These are phyloP conservation scores for Epirrhoe tristata DNA, from an alignment of 2,888 invertebrate species.

Conservation along the genomic window DNA sequence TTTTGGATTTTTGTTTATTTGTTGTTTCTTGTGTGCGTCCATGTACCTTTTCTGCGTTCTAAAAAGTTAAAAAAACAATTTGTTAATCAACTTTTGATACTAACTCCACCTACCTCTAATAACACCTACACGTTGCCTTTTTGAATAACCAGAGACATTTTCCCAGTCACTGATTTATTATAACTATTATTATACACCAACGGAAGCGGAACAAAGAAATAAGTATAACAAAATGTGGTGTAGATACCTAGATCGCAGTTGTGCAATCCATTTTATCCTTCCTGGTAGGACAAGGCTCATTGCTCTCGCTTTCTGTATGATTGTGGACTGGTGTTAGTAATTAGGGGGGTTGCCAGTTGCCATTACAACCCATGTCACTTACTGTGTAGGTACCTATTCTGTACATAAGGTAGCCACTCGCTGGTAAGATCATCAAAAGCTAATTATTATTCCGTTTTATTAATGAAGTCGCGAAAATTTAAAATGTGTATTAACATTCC, in stretches of 20 bases:
- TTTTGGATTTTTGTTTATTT: no score
- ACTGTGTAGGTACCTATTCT: no score
- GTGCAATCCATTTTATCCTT: slow-evolving; percentile 38
- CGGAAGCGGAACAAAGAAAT: slow-evolving; percentile 29
- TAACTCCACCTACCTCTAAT: no score
- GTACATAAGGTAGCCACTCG: no score
- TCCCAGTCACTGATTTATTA: slow-evolving; percentile 5
- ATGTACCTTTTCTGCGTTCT: no score
- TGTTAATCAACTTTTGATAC: no score
- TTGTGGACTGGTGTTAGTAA: slow-evolving; percentile 44
- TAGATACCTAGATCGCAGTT: slow-evolving; percentile 16
- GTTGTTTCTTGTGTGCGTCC: no score
- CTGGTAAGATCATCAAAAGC: slow-evolving; percentile 1
- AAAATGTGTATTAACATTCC: no score
- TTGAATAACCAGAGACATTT: not conserved
- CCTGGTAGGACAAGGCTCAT: slow-evolving; percentile 48
- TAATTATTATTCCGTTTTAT: not conserved
- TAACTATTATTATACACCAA: slow-evolving; percentile 4
- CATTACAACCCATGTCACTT: no score
- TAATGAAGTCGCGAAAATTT: no score
- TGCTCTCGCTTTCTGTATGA: slow-evolving; percentile 57
- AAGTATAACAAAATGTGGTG: slow-evolving; percentile 25
- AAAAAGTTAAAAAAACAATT: no score
- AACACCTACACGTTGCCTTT: no score
- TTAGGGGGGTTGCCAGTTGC: slow-evolving; percentile 44